Base-by-base conservation (phyloP, 2,888 invertebrate genomes). In the Stenodera caucasica region DNA sequence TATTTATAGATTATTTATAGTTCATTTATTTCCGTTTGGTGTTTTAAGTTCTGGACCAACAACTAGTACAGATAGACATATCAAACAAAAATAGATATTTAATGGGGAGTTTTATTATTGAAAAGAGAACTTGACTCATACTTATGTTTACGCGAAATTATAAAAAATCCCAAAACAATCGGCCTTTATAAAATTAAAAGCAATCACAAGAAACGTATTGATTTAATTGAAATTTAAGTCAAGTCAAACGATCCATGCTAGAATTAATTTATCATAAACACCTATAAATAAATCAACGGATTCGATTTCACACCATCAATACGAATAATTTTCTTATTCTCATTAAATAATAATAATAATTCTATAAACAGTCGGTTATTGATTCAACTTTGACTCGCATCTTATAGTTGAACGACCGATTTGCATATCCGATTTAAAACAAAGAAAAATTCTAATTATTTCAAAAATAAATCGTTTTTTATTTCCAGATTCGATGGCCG, bases 401-500 rank as follows among this genome's bases (percentile, higher is more conserved):
- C 14, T 11, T 45, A 11, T 45, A 45, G 45, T 45, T 45, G 45
- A 45, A 45, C 21, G 45, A 45, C 45, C 45, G 45, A 21, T 7
- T 45, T 21, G 15, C 15, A 45, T 45, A 15, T 21, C 45, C 15
- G 18, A 12, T 45, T 45, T 37, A n/a, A n/a, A n/a, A n/a, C n/a
- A n/a, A n/a, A n/a, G n/a, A n/a, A n/a, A n/a, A 26, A 26, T 26
- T 26, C 5, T 26, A 26, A 26, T 26, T 26, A 26, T 35, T 14
- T 2, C 9, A 11, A 21, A 11, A 45, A 8, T 23, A 45, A 45
- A 45, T 45, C 6, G 0, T 23, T 45, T 12, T 26, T 23, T 23
- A 58, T 59, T 68, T 69, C 23, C 67, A 72, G 73, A 71, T 63
- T 61, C 69, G 67, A 74, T 74, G 74, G 68, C 68, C 63, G 65